Conservation (phyloP, 1,140 invertebrate species). For the Listronotus oregonensis region DNA sequence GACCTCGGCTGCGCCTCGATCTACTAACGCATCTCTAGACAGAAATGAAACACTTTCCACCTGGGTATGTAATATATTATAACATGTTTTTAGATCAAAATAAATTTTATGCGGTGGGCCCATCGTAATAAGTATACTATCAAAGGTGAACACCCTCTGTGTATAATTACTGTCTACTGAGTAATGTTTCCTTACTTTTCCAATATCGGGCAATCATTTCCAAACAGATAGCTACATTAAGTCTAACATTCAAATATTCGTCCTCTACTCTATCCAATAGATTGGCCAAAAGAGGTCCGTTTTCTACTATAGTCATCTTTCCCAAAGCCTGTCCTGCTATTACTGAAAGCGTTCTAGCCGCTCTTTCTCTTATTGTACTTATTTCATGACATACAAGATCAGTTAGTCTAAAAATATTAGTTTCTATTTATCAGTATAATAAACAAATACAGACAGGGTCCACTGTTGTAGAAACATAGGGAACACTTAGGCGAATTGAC, state of each 20-base stretch:
- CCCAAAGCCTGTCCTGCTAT: slow-evolving; percentile 43
- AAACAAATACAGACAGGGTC: too few relatives aligned
- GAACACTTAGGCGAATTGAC: too few relatives aligned
- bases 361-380: slow-evolving; percentile 43
- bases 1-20: too few relatives aligned
- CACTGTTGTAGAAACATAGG: too few relatives aligned
- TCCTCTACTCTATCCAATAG: slow-evolving; percentile 42
- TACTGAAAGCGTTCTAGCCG: slow-evolving; percentile 39
- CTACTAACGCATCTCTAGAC: too few relatives aligned
- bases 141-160: neutral
- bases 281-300: slow-evolving; percentile 40
- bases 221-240: slow-evolving; percentile 42
- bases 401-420: slow-evolving; percentile 34
- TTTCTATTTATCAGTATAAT: too few relatives aligned
- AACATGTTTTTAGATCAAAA: too few relatives aligned
- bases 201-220: slow-evolving; percentile 43
- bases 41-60: too few relatives aligned
- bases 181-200: slow-evolving; percentile 29
- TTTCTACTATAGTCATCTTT: slow-evolving; percentile 44
- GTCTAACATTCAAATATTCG: slow-evolving; percentile 33
- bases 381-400: slow-evolving; percentile 43
- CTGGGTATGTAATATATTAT: too few relatives aligned
- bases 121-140: neutral
- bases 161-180: neutral
- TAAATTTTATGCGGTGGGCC: neutral